Conservation (phyloP, 2,888 invertebrate species). For the Netelia virgata region DNA sequence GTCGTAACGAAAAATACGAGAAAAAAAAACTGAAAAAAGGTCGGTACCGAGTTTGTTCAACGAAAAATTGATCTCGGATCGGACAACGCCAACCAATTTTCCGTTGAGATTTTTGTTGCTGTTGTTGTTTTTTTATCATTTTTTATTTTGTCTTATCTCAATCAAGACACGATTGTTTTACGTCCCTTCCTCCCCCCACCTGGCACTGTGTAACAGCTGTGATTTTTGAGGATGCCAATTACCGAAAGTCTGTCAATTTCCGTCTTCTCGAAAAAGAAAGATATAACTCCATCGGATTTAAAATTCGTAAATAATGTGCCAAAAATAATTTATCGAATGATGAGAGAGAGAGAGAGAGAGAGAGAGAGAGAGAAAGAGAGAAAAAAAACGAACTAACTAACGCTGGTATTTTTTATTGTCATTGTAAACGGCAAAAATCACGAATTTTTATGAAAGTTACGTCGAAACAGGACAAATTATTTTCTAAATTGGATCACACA, state of each 20-base stretch:
- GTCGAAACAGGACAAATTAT: slow-evolving; percentile 62
- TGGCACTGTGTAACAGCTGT: slow-evolving; percentile 46
- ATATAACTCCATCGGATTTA: slow-evolving; percentile 35
- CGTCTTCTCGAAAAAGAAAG: slow-evolving; percentile 34
- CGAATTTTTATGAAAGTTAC: slow-evolving; percentile 70
- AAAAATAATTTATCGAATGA: slow-evolving; percentile 47
- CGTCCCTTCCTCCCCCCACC: neutral
- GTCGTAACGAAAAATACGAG: slow-evolving; percentile 11
- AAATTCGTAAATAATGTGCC: slow-evolving; percentile 59
- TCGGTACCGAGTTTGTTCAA: slow-evolving; percentile 21
- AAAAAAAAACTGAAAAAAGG: slow-evolving; percentile 7
- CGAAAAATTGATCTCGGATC: slow-evolving; percentile 58
- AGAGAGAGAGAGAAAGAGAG: slow-evolving; percentile 17
- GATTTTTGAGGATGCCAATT: slow-evolving; percentile 64
- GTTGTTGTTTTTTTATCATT: neutral
- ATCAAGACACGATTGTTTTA: slow-evolving; percentile 1
- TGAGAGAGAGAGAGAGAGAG: slow-evolving; percentile 18
- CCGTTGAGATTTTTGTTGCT: neutral
- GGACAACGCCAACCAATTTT: slow-evolving; percentile 26
- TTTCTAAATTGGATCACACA: slow-evolving; percentile 75
- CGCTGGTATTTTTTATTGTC: too few relatives aligned
- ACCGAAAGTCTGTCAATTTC: slow-evolving; percentile 57
- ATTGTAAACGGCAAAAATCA: neutral
- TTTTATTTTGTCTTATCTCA: slow-evolving; percentile 1
- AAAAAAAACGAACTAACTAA: neutral